These are phyloP conservation scores for Brachyhypopomus occidentalis DNA, from an alignment of 2,113 vertebrate species.

Conservation along the genomic window DNA sequence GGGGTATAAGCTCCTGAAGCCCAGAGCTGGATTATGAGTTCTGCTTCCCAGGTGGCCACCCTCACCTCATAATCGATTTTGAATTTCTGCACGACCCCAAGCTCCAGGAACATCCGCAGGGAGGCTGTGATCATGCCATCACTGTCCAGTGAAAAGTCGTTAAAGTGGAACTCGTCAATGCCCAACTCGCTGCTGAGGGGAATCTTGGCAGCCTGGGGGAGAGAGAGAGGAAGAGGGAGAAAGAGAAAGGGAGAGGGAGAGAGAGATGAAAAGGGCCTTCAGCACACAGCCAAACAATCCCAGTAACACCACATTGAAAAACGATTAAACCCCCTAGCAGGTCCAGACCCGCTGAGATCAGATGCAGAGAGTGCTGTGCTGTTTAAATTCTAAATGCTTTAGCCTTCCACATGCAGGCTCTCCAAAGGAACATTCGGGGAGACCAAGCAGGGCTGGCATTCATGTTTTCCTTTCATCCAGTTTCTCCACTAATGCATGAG, in stretches of 20 bases:
- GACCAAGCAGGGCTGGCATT: neutral
- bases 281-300: constrained; percentile 3
- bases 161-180: constrained; percentile 79
- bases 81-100: constrained; percentile 78
- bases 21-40: neutral
- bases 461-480: neutral
- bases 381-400: constrained; percentile 23
- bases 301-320: constrained; percentile 1
- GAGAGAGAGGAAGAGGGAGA: neutral
- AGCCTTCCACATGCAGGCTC: neutral
- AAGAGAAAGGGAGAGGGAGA: neutral
- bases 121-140: constrained; percentile 81
- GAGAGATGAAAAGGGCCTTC: neutral
- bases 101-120: constrained; percentile 79
- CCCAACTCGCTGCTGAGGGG: constrained; percentile 76
- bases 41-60: neutral
- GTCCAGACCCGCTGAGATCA: constrained; percentile 2
- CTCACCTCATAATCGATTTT: constrained; percentile 81
- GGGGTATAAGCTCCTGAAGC: neutral
- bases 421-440: constrained; percentile 9
- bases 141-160: constrained; percentile 80
- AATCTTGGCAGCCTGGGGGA: constrained; percentile 76
- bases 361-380: constrained; percentile 6
- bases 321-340: constrained; percentile 28
- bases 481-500: constrained; percentile 11